Evolutionary conservation across 92 coral and sea anemone species (phyloP).

Genomic region (Pocillopora meandrina): DNA sequence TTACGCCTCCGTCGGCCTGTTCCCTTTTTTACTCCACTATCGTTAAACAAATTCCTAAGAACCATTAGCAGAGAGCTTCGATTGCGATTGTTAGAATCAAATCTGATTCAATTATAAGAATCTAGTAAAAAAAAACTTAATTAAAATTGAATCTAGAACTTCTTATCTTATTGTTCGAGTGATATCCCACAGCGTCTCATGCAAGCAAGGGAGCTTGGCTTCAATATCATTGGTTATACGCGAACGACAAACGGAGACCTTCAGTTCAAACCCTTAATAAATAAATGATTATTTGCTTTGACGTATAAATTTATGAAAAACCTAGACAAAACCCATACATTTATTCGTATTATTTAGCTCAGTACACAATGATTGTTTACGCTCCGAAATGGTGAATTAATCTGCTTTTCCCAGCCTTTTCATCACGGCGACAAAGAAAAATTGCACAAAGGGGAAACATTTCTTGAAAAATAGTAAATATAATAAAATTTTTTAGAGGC

Average conservation of each 20-base stretch:
- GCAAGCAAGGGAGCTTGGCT: not conserved
- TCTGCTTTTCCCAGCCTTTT: not conserved
- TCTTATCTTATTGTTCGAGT: not conserved
- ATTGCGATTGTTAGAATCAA: not conserved
- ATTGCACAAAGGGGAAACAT: constrained; percentile 7
- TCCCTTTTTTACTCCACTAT: not conserved
- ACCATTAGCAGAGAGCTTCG: not conserved
- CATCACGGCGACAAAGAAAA: constrained; percentile 19
- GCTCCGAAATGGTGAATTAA: constrained; percentile 3
- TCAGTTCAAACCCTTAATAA: constrained; percentile 10
- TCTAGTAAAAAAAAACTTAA: not conserved
- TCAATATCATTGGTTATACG: constrained; percentile 5
- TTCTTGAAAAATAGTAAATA: constrained; percentile 28
- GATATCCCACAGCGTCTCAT: not conserved
- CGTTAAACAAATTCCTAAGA: not conserved
- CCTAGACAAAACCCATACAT: constrained; percentile 23
- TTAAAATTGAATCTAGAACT: not conserved
- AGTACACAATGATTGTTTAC: constrained; percentile 24
- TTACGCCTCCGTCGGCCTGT: constrained; percentile 13
- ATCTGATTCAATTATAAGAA: too few relatives aligned
- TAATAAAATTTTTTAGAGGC: not conserved
- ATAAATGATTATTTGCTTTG: constrained; percentile 30
- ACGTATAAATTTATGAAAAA: constrained; percentile 14
- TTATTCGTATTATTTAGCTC: constrained; percentile 3
- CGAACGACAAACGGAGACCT: constrained; percentile 20